Base-by-base conservation (phyloP, 1,140 invertebrate species). In the Brachionus plicatilis region DNA sequence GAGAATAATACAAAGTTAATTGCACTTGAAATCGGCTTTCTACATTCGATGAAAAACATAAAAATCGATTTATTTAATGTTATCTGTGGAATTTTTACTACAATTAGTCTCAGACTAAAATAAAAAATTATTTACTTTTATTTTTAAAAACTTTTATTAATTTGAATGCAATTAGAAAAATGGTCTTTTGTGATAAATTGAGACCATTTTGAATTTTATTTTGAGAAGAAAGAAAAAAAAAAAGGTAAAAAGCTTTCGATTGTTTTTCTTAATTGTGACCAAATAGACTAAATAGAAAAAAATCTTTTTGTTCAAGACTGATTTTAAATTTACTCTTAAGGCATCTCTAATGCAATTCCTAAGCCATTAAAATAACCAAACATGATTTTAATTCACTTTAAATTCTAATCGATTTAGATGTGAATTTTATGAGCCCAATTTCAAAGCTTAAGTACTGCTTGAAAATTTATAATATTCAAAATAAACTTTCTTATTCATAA, bases 1-100 rank as follows among this genome's bases (percentile, higher is more conserved):
- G 66, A 68, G 66, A 68, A 68, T 33, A 68, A 68, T 68, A 68
- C 66, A 68, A 68, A 68, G 27, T 68, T 68, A 68, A 68, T 68
- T 68, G 66, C 66, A 68, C 66, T 68, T 41, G 66, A 68, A 68
- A 33, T 68, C 12, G 60, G 1, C 47, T 53, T 53, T 53, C 60
- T 27, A 66, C 29, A 68, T 68, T 29, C 14, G 41, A 68, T 41
- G 8, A 68, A 33, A 41, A 68, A 41, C 27, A 68, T 68, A 68
- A 68, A 68, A 68, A 68, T 68, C 66, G 66, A 68, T 68, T 68
- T 60, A 20, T 9, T 60, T 5, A 60, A 60, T 60, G 53, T 60
- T 60, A 60, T 60, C 53, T 60, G 53, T 20, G 17, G 6, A 60
- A 24, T 24, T 60, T 60, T 56, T 8, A 20, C 53, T 20, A 27